Base-by-base conservation (phyloP, 1,140 invertebrate species). In the Adelges cooleyi region DNA sequence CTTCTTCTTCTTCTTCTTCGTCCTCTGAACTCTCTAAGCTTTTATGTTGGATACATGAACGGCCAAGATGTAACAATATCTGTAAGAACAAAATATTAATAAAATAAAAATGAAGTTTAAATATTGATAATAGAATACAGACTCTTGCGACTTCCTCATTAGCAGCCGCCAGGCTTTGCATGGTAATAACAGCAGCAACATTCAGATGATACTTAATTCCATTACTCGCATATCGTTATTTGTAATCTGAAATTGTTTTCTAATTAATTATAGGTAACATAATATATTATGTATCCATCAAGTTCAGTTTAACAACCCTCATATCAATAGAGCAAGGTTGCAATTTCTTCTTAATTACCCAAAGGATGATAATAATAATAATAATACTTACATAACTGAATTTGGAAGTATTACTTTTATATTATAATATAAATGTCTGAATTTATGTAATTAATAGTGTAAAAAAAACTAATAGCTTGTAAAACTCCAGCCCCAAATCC, bases 1-100 rank as follows among this genome's bases (percentile, higher is more conserved):
- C 42, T 66, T 62, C 49, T 22, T 38, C 48, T 70, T 65, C 52
- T 67, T 53, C 66, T 62, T 67, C 67, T 51, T 48, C 67, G 51
- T 38, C 50, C n/a, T 49, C 48, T 44, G 13, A 36, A 25, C 46
- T 18, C 29, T 15, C 33, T 48, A 66, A 40, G 4, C 50, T 36
- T 53, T 33, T 33, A 33, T 33, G 38, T 17, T 17, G 23, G 1
- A 40, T n/a, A 40, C 33, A 66, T 40, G 46, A 52, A 38, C 38
- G 49, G 15, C 40, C 51, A 40, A 51, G 33, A 53, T 46, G 46
- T 18, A 52, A 18, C 18, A 52, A 42, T 50, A 33, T n/a, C 49
- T 51, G 27, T 33, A 11, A 11, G 11, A 33, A 33, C 29, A 33
- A 33, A 6, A 15, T 25, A 52, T 18, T 27, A 42, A 27, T 36